phyloP scores from a whole-genome alignment of 2,888 invertebrate species.

The Agapostemon virescens region DNA sequence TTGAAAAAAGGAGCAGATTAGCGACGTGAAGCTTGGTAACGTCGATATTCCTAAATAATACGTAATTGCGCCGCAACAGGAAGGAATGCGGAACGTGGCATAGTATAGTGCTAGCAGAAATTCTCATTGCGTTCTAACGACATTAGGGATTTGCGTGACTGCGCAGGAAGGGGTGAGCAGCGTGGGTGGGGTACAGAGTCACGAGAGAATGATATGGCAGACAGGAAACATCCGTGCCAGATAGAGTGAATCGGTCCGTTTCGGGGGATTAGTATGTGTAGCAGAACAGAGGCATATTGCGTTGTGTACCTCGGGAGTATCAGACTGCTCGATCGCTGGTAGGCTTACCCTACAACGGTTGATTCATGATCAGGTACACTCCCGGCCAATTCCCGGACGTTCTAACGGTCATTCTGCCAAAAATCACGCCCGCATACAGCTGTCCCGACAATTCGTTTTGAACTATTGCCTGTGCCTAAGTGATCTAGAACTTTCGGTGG shows the following conservation, averaged over 20 bases:
- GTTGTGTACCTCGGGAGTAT: constrained; percentile 61
- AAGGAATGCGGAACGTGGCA: constrained; percentile 3
- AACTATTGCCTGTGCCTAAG: constrained; percentile 39
- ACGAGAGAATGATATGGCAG: constrained; percentile 47
- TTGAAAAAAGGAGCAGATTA: neutral
- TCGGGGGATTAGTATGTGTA: constrained; percentile 67
- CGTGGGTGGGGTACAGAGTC: neutral
- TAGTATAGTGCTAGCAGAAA: neutral
- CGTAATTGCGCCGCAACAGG: neutral
- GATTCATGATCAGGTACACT: constrained; percentile 60
- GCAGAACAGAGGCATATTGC: constrained; percentile 64
- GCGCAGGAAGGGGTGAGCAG: neutral
- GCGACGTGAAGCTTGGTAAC: neutral
- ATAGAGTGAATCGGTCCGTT: constrained; percentile 61
- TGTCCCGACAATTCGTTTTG: constrained; percentile 39
- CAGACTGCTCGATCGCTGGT: constrained; percentile 61
- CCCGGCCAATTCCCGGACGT: constrained; percentile 47
- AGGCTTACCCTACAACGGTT: constrained; percentile 67
- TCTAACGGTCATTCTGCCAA: constrained; percentile 44
- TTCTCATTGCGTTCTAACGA: constrained; percentile 8
- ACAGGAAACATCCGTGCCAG: constrained; percentile 53
- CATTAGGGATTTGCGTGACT: constrained; percentile 11
- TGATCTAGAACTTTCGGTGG: constrained; percentile 33
- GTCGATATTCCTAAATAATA: neutral
- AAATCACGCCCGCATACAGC: constrained; percentile 34